Evolutionary conservation across 2,888 invertebrate genomes (phyloP), one percentile per base, ranked within the genome.

Genomic region (Habroteleia sp.): DNA sequence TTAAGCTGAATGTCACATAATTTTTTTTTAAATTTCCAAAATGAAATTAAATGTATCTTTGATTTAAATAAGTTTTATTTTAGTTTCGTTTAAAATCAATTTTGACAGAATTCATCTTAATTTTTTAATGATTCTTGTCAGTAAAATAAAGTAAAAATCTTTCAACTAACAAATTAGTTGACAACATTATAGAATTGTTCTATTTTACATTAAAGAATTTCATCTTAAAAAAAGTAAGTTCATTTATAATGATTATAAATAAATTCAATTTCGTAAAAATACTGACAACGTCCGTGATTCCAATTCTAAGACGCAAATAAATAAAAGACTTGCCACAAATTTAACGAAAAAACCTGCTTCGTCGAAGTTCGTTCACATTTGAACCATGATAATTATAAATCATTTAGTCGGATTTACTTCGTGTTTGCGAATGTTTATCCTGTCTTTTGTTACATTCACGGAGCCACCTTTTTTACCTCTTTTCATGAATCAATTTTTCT

Each of bases 341-440:
- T 39, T 44, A 14, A 1, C 14, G 37, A 37, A 37, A 37, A 37
- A 13, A 13, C 37, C 31, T 33, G 48, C 20, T 25, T 10, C 33
- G 14, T 25, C 17, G 8, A 27, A 60, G 69, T 62, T 62, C 69
- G 25, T 71, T 71, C 60, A 71, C 69, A 39, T 62, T 71, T 71
- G 69, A 62, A 71, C 69, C 54, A 39, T 62, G 62, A 62, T 58
- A 71, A 62, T 71, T 54, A 71, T 62, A 71, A 71, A 71, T 71
- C 69, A 62, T 71, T 71, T 54, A 52, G 52, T 27, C 52, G 10
- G 60, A 50, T 69, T 69, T 60, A 11, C 58, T 42, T 39, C 27
- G 23, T 14, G 58, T 31, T 20, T 7, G 11, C 25, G 25, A 60
- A 42, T 50, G 44, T 58, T 71, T 71, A 46, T 62, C 41, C 48